These are phyloP conservation scores for Aythya baeri DNA, from an alignment of 2,113 vertebrate species.

Conservation along the genomic window DNA sequence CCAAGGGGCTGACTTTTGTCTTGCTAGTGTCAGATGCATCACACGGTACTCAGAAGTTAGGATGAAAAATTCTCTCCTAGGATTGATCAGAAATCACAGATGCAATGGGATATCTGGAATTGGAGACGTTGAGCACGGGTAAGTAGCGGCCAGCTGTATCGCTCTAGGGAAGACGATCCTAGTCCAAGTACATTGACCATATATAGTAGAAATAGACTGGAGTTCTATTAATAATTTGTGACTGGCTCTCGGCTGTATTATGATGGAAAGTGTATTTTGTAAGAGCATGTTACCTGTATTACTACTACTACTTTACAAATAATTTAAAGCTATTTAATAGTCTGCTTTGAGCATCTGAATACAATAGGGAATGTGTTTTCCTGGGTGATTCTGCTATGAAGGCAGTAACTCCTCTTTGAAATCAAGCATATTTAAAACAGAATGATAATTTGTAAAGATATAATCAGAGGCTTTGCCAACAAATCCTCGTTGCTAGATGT, in stretches of 20 bases:
- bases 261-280: neutral
- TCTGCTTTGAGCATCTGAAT: neutral
- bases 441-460: neutral
- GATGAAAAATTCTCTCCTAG: constrained; percentile 22
- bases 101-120: neutral
- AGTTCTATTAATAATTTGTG: neutral
- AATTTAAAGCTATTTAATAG: neutral
- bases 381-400: neutral
- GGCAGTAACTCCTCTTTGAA: neutral
- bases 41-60: constrained; percentile 48
- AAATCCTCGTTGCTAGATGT: neutral
- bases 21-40: constrained; percentile 56
- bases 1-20: constrained; percentile 65
- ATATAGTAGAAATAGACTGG: neutral
- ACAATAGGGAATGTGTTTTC: neutral
- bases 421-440: neutral
- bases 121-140: neutral
- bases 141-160: neutral
- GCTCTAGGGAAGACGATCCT: neutral
- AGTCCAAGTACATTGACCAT: rapidly evolving
- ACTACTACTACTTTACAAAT: neutral
- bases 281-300: neutral
- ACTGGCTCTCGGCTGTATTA: neutral
- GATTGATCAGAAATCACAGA: neutral
- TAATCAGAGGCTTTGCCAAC: neutral